Base-by-base conservation (phyloP, 2,888 invertebrate species). In the Scaptomyza flava region DNA sequence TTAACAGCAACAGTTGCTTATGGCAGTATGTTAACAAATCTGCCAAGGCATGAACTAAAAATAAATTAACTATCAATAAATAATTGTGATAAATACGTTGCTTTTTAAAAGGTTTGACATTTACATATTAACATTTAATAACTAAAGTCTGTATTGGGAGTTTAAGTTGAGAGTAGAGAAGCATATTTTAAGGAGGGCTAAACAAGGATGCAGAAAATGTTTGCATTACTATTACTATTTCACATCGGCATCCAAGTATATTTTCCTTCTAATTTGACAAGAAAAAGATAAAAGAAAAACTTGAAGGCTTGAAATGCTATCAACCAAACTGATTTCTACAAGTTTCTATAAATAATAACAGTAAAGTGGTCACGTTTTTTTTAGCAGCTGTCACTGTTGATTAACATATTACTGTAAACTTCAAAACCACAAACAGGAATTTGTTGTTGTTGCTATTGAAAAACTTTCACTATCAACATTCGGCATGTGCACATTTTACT, bases 381-480 rank as follows among this genome's bases (percentile, higher is more conserved):
- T 43, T 0, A 56, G 38, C 42, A 54, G 59, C 48, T 54, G 34
- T 41, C 31, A 17, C 17, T 51, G 50, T 48, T 51, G 2, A 2
- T 8, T 63, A 52, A 72, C 68, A 81, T 48, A 3, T 7, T 3
- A 7, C 76, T 87, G 79, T 88, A 72, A 84, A 84, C 87, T 84
- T 88, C 84, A 88, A 87, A 84, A 56, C 62, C 66, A 50, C 60
- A 73, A 77, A 62, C 62, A 64, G 52, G 36, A 41, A 31, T 51
- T 73, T 59, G 68, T 62, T 67, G 68, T 62, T 68, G 68, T 59
- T 48, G 42, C 20, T 65, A 36, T 27, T 48, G 36, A 38, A 50
- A 60, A 72, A 83, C 82, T 83, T 83, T 83, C 82, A 88, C 82
- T 83, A 80, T 82, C 81, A 67, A 48, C 62, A 66, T 64, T 63